Base-by-base conservation (phyloP, 2,888 invertebrate species). In the Mythimna impura region DNA sequence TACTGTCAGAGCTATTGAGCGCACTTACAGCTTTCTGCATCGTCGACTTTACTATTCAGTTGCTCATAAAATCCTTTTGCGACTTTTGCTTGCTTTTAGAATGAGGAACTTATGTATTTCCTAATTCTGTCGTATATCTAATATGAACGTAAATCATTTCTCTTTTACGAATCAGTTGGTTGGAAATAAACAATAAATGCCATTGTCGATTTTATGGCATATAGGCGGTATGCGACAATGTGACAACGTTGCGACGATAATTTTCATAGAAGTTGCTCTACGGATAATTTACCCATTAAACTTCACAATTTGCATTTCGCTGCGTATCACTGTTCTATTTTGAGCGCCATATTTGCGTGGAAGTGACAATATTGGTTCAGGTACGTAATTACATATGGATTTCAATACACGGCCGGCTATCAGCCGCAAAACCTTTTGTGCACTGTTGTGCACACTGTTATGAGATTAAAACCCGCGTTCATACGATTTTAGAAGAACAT, bases 371-470 rank as follows among this genome's bases (percentile, higher is more conserved):
- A 50, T 58, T 75, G 57, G 40, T 5, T 64, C 57, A 40, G 10
- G 66, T 22, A 50, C 22, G 22, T 30, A 47, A 43, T 57, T 40
- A 40, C n/a, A 40, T 17, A 66, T 58, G 58, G 34, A 76, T 66
- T 76, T 66, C 58, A 52, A 76, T 58, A 66, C 12, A 10, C 34
- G 25, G 12, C n/a, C 34, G 10, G 67, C 7, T 76, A 58, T 25
- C 40, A 9, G 8, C 34, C 36, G 30, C 17, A 43, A 25, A 52
- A 8, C 2, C 34, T 12, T 57, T 50, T 75, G 55, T 65, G 40
- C 55, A 57, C 14, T n/a, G 17, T 74, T 55, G n/a, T 36, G 47
- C 5, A 47, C 14, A 5, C 47, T 47, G 17, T 17, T 47, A 47
- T 47, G 7, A 1, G 47, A 25, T 9, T 65, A 40, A 57, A 43